Base-by-base conservation (phyloP, 2,888 invertebrate genomes). In the Diaperis boleti region DNA sequence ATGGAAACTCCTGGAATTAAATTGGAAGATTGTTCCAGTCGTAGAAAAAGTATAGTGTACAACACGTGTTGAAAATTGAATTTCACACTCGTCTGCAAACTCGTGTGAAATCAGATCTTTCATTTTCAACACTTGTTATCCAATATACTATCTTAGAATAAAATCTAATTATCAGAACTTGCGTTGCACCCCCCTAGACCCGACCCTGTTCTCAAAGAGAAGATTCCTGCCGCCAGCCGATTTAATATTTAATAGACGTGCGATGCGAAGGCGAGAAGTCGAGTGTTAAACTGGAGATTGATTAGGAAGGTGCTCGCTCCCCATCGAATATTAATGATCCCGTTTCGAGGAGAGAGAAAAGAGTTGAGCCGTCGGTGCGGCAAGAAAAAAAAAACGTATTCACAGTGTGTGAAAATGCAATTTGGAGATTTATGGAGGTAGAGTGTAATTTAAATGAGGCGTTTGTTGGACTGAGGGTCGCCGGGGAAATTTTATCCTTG, bases 261-360 rank as follows among this genome's bases (percentile, higher is more conserved):
- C 37, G 44, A 52, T 33, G 20, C 33, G 56, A 50, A 31, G 35
- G 39, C 45, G 56, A 56, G 62, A 62, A 56, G 56, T 52, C 54
- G 55, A 62, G 61, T 62, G 62, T 62, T 62, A 62, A 62, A 56
- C 49, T 47, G 13, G 42, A 62, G 62, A 62, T 62, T 62, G 62
- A 62, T 62, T 62, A 55, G 56, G 55, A 50, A 62, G 57, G 62
- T 62, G 57, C 22, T 37, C 52, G 33, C 10, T 44, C 52, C 31
- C 29, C 29, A 42, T 62, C 45, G 31, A 62, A 50, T 57, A 57
- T 62, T 62, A 62, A 62, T 62, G 45, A 62, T 62, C 56, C 50
- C 42, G 33, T 47, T 42, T 26, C 13, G 10, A 33, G 47, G 20
- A n/a, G n/a, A n/a, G n/a, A n/a, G n/a, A 45, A 42, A 56, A 59